Conservation (phyloP, 2,113 vertebrate genomes). For the Pelodiscus sinensis region DNA sequence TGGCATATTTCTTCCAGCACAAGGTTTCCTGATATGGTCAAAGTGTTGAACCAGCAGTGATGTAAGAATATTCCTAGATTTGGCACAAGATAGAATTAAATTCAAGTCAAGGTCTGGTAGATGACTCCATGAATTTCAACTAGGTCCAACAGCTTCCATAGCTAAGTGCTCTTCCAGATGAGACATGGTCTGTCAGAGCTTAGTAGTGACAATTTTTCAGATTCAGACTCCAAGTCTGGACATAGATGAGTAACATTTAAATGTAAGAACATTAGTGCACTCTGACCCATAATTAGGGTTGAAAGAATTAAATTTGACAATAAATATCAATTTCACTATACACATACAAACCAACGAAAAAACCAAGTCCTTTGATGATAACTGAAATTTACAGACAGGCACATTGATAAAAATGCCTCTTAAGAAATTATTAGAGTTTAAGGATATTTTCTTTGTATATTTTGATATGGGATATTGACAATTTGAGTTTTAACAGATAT, state of each 20-base stretch:
- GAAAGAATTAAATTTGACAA: background rate
- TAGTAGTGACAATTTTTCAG: background rate
- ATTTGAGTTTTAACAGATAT: background rate
- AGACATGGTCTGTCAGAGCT: background rate
- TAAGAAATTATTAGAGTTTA: background rate
- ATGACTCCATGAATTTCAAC: background rate
- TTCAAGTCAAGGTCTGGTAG: background rate
- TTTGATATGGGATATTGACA: background rate
- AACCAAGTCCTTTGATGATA: background rate
- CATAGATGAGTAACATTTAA: background rate
- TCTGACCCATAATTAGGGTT: background rate
- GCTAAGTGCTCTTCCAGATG: background rate
- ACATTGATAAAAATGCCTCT: background rate
- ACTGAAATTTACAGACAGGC: background rate
- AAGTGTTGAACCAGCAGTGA: background rate
- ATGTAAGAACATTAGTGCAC: background rate
- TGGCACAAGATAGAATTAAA: background rate
- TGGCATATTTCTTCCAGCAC: background rate
- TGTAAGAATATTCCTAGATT: background rate
- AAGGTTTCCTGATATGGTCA: accelerated
- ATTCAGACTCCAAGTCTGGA: background rate
- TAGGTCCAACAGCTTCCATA: accelerated
- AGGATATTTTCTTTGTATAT: background rate
- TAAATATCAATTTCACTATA: background rate
- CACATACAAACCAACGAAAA: background rate